Evolutionary conservation across 2,113 vertebrate species (phyloP).

Genomic region (Planiliza haematocheilus): DNA sequence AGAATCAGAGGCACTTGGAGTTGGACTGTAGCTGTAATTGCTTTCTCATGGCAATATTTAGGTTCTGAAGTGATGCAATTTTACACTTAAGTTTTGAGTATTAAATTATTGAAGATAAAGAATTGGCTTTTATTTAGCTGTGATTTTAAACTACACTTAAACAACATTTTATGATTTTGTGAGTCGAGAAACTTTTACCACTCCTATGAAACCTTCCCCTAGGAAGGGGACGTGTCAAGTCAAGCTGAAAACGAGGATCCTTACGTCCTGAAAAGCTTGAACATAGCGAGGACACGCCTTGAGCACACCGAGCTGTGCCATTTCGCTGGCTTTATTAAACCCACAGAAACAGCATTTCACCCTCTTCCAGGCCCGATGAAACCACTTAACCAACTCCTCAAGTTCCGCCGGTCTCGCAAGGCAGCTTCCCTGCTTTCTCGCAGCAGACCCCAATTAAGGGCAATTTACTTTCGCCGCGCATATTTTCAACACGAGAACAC

Average conservation of each 20-base stretch:
- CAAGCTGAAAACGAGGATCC: constrained; percentile 28
- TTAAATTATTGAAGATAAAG: constrained; percentile 6
- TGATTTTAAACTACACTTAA: not conserved
- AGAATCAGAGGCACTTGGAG: constrained; percentile 9
- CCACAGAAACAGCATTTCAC: constrained; percentile 3
- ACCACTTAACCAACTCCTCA: constrained; percentile 47
- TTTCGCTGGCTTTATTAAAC: constrained; percentile 8
- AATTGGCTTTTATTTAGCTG: constrained; percentile 1
- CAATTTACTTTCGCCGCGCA: constrained; percentile 18
- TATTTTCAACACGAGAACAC: not conserved
- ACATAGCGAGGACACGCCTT: not conserved
- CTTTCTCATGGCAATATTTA: constrained; percentile 29
- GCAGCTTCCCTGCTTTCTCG: constrained; percentile 1
- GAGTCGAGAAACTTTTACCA: constrained; percentile 10
- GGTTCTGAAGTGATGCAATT: not conserved
- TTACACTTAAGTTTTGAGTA: not conserved
- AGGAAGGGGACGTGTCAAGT: constrained; percentile 4
- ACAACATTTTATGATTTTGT: not conserved
- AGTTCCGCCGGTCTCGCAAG: constrained; percentile 13
- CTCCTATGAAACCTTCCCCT: not conserved
- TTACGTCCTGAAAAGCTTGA: not conserved
- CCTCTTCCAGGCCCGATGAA: constrained; percentile 28
- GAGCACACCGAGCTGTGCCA: not conserved
- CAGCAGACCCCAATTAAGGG: constrained; percentile 34
- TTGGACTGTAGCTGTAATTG: constrained; percentile 47